These are phyloP conservation scores for Micromys minutus DNA, from an alignment of 2,113 vertebrate species.

Conservation along the genomic window DNA sequence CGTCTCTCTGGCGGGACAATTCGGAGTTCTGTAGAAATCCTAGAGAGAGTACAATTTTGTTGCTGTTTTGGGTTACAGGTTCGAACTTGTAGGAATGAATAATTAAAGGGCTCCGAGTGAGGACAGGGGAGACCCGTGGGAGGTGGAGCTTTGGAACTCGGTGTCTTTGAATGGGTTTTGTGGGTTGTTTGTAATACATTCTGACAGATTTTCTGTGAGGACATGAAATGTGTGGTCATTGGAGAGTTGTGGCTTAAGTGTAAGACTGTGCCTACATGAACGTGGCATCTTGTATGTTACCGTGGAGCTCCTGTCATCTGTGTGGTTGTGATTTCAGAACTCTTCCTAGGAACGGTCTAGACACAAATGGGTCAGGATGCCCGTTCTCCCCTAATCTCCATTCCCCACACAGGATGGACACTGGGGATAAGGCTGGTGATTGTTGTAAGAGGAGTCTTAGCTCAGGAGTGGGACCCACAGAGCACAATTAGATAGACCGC, in stretches of 20 bases:
- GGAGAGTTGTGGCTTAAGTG: neutral
- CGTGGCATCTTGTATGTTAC: neutral
- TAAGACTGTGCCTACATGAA: neutral
- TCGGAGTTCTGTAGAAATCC: neutral
- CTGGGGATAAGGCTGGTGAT: neutral
- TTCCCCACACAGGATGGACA: neutral
- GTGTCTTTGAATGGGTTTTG: no score
- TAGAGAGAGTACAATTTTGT: rapidly evolving
- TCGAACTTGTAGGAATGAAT: neutral
- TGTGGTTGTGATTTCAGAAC: neutral
- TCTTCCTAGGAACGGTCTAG: neutral
- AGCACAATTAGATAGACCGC: no score
- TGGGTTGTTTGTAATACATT: neutral
- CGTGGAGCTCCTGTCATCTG: neutral
- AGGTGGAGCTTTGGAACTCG: neutral
- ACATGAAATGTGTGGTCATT: neutral
- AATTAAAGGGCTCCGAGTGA: neutral
- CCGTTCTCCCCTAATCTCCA: neutral
- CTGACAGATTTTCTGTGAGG: neutral
- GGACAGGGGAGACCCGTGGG: neutral
- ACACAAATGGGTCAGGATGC: no score
- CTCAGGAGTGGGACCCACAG: no score
- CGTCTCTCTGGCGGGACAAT: neutral
- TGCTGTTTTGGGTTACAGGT: neutral
- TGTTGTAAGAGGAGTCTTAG: no score